Conservation (phyloP, 2,113 vertebrate genomes). For the Oncorhynchus keta region DNA sequence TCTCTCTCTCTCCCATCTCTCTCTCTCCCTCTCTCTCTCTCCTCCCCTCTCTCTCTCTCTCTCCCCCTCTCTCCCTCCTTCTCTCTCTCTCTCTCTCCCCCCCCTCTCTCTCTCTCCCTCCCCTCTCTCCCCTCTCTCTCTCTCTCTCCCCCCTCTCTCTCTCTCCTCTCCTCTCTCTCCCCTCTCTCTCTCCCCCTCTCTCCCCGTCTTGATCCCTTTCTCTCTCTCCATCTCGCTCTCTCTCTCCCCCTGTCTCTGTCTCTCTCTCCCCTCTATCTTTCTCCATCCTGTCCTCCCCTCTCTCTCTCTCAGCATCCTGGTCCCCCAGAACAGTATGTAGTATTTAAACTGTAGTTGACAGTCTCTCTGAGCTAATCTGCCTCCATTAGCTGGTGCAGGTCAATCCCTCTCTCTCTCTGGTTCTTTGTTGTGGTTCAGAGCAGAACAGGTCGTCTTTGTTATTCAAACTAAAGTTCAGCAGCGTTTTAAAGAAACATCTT, state of each 20-base stretch:
- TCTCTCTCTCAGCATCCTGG: not conserved
- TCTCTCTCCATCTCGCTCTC: not conserved
- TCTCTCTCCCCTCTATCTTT: not conserved
- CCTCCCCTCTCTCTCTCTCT: too few relatives aligned
- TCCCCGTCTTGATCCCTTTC: too few relatives aligned
- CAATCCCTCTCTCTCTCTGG: slow-evolving; percentile 43
- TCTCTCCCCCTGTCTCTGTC: not conserved
- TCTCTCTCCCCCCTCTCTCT: too few relatives aligned
- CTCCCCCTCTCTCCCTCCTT: fast-evolving
- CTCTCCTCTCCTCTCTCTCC: too few relatives aligned
- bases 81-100: too few relatives aligned
- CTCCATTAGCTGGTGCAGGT: slow-evolving; percentile 63
- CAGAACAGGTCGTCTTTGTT: slow-evolving; percentile 75
- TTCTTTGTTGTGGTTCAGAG: slow-evolving; percentile 77
- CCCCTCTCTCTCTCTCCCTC: too few relatives aligned
- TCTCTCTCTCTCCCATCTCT: not conserved
- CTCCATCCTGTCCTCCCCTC: not conserved
- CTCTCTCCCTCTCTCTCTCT: fast-evolving
- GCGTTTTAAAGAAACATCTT: slow-evolving; percentile 62
- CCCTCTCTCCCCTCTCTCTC: too few relatives aligned
- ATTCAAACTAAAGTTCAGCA: slow-evolving; percentile 68
- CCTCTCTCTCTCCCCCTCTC: not conserved
- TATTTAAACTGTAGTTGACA: slow-evolving; percentile 65
- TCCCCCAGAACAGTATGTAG: slow-evolving; percentile 9
- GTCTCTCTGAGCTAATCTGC: slow-evolving; percentile 55